Conservation (phyloP, 2,113 vertebrate species). For the Leiothrix lutea region DNA sequence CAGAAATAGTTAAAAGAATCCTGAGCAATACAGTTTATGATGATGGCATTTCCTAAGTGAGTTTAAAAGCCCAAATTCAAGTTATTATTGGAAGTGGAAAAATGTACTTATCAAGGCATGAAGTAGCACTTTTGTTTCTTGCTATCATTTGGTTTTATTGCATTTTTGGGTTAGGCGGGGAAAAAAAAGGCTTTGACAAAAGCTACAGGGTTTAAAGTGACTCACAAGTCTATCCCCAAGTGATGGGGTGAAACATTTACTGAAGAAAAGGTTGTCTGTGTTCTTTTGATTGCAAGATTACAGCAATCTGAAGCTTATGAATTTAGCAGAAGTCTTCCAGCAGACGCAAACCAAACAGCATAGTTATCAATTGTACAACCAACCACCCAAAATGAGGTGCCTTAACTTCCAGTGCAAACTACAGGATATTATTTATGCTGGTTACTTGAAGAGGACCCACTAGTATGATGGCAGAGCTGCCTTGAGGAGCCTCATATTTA, state of each 20-base stretch:
- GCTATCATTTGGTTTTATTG: conserved; percentile 43
- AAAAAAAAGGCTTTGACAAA: conserved; percentile 90
- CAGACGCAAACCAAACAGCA: neutral
- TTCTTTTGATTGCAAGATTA: neutral
- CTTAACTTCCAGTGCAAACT: neutral
- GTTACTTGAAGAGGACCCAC: neutral
- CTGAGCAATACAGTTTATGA: conserved; percentile 31
- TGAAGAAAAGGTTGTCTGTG: conserved; percentile 15
- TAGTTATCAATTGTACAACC: neutral
- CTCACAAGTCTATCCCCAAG: neutral
- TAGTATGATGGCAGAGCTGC: neutral
- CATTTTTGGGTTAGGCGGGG: neutral
- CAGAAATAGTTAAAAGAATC: conserved; percentile 39
- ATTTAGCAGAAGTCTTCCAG: neutral
- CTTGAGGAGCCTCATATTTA: neutral
- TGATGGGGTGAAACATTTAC: neutral
- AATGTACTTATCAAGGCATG: conserved; percentile 40
- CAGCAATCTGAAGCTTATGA: neutral
- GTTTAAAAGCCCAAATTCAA: conserved; percentile 62
- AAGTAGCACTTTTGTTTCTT: conserved; percentile 41
- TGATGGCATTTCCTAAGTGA: conserved; percentile 66
- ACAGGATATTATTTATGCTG: neutral
- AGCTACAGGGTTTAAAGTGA: conserved; percentile 63
- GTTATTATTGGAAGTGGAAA: conserved; percentile 59
- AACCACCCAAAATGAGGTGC: neutral